Evolutionary conservation across 1,140 invertebrate genomes (phyloP), one percentile per base, ranked within the genome.

Genomic region (Meloidogyne exigua): DNA sequence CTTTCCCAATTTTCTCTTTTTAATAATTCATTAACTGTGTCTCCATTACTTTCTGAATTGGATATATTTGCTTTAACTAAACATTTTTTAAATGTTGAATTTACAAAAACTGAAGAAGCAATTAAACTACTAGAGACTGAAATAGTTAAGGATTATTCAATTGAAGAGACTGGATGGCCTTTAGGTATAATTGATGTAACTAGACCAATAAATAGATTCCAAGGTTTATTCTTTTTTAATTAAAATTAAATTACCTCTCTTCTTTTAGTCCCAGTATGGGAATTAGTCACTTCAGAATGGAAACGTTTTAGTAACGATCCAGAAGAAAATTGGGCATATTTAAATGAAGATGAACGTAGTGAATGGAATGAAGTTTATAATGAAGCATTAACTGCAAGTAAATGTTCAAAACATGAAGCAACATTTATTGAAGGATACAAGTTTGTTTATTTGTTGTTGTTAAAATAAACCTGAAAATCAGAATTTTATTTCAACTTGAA

Each of bases 281-380:
- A 87, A 68, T 82, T 82, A 62, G 87, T 87, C 67, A 85, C 82
- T 66, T 83, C 82, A 12, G 76, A 76, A 49, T 78, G 49, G 18
- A 84, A 84, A 21, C 77, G 87, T 9, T 87, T 87, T 70, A 79
- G 78, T n/a, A 86, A 78, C 39, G 78, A 87, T 64, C 86, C 84
- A 9, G 82, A 85, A 82, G 82, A 72, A 87, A 87, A 72, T 72
- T 80, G 42, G 72, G 76, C 13, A 75, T 68, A 62, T 66, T 86
- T 23, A 74, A 67, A n/a, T 85, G 81, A 70, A 12, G 49, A 82
- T 11, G 86, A 86, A 70, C 67, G 87, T 65, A 36, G 64, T 10
- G 84, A 87, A 74, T 83, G 82, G 21, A 73, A 85, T 5, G 32
- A 26, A 25, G 71, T 75, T 13, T 83, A 82, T 1, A 63, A 80